Conservation (phyloP, 2,888 invertebrate genomes). For the Meloe dianella region DNA sequence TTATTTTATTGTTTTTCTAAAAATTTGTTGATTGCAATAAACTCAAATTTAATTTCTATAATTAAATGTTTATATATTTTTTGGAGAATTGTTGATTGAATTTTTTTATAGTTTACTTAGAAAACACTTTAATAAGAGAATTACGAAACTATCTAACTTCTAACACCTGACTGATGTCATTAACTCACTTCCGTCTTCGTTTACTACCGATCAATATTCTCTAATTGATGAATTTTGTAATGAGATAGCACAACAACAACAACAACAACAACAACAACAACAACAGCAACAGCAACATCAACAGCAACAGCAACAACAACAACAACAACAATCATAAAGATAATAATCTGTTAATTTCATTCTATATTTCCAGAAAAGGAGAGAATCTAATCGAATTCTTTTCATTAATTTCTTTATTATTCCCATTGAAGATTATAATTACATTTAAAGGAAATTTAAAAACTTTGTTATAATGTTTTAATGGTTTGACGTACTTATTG, state of each 20-base stretch:
- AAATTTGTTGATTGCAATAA: neutral
- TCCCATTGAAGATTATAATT: neutral
- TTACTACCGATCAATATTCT: neutral
- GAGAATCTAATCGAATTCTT: neutral
- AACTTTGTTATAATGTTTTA: neutral
- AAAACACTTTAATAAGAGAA: neutral
- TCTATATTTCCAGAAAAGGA: neutral
- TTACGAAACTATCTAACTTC: neutral
- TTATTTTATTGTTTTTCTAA: neutral
- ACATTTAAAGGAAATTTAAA: neutral
- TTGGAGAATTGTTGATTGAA: neutral
- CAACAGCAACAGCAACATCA: too few relatives aligned
- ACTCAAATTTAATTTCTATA: neutral
- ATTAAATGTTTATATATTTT: neutral
- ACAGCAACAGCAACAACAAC: too few relatives aligned
- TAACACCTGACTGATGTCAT: constrained; percentile 2
- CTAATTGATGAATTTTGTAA: constrained; percentile 8
- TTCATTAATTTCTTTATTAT: neutral
- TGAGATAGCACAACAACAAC: neutral
- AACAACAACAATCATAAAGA: neutral
- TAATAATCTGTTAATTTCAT: neutral
- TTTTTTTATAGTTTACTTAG: neutral
- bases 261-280: too few relatives aligned
- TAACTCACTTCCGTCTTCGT: neutral
- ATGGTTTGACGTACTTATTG: constrained; percentile 14